Conservation (phyloP, 2,888 invertebrate species). For the Hydrotaea diabolus region DNA sequence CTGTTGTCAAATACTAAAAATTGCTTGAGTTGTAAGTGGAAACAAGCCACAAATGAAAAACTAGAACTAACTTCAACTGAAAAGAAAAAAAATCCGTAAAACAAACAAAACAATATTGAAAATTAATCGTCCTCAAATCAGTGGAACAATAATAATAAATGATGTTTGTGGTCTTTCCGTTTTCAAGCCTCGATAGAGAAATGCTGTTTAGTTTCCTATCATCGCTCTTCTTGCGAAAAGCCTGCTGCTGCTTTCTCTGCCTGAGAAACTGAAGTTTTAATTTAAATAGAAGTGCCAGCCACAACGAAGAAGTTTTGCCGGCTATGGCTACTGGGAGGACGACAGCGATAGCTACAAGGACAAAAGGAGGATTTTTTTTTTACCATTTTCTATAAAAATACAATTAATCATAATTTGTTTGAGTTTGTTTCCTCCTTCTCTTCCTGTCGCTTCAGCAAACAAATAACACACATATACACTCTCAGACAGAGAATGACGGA, state of each 20-base stretch:
- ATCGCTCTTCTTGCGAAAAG: background rate
- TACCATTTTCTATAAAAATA: background rate
- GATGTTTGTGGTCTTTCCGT: background rate
- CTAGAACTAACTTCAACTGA: background rate
- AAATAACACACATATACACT: background rate
- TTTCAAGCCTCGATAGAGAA: background rate
- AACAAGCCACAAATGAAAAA: background rate
- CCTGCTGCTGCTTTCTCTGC: too few species aligned
- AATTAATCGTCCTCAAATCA: conserved; percentile 47
- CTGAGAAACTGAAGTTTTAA: background rate
- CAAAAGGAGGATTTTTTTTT: background rate
- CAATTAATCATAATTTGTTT: conserved; percentile 41
- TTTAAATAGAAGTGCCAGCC: conserved; percentile 1
- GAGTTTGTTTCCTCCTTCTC: conserved; percentile 10
- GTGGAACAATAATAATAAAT: background rate
- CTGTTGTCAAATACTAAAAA: background rate
- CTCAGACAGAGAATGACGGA: background rate
- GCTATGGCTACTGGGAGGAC: background rate
- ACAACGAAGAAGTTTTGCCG: background rate
- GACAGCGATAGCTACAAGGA: background rate
- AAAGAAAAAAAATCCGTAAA: conserved; percentile 18
- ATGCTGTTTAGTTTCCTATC: too few species aligned
- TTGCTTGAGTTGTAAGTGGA: background rate
- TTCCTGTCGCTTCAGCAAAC: background rate
- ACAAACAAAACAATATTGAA: conserved; percentile 55